Evolutionary conservation across 2,888 invertebrate genomes (phyloP), one percentile per base, ranked within the genome.

Genomic region (Eurytoma adleriae): DNA sequence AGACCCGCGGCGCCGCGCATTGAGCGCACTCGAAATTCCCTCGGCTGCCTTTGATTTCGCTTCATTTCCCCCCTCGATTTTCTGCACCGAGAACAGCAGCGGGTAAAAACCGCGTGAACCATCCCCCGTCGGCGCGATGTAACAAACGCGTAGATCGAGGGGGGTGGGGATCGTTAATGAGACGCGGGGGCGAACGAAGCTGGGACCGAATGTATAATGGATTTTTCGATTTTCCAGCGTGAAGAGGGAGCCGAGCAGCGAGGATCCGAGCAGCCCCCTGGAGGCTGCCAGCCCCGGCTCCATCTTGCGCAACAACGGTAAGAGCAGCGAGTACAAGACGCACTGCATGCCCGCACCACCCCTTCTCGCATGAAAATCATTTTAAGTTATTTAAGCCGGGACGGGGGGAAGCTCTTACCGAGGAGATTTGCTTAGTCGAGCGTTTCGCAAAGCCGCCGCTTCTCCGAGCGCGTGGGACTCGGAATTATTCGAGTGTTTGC

Each of bases 241-340:
- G 84, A 90, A 90, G 85, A 88, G 88, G 85, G 90, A 90, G 84
- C 89, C 89, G 79, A 88, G 87, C 84, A 86, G 87, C 84, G 90
- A 90, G 84, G 90, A 90, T 79, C 88, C 89, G 79, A 89, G 86
- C 87, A 90, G 89, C 85, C 90, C 90, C 86, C 87, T 90, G 79
- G 90, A 90, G 86, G 89, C 90, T 78, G 88, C 89, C 85, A 90
- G 90, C 85, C 90, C 90, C 72, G 89, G 89, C 78, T 90, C 90
- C 81, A 90, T 90, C 85, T 85, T 90, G 83, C 90, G 89, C 86
- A 90, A 89, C 88, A 90, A 88, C 87, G 90, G 90, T 90, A 85
- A 90, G 40, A 40, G 40, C 40, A 40, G 1, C 40, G 40, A 40
- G 40, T 24, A 24, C 40, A 40, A 40, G 90, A 87, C 80, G 40